phyloP scores from a whole-genome alignment of 1,140 invertebrate genomes.

The Polypedilum vanderplanki region DNA sequence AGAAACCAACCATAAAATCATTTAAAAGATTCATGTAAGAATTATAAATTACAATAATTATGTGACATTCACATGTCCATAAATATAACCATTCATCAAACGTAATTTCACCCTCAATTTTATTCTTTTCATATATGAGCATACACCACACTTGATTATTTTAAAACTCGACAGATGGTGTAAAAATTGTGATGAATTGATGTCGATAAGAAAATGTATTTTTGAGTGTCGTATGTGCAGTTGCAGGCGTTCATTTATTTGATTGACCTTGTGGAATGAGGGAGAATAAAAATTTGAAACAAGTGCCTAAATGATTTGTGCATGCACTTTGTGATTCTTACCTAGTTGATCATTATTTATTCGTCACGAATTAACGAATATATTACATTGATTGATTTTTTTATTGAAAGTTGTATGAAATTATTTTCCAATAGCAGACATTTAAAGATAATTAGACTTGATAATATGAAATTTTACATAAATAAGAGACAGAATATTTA shows the following conservation, averaged over 20 bases:
- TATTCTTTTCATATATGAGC: neutral
- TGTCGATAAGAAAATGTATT: neutral
- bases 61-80: neutral
- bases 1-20: neutral
- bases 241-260: neutral
- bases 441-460: neutral
- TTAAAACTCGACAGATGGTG: neutral
- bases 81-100: neutral
- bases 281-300: neutral
- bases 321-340: neutral
- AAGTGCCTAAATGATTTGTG: neutral
- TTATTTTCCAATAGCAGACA: neutral
- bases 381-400: neutral
- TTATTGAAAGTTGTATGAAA: neutral
- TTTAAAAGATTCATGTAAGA: neutral
- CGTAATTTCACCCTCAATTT: neutral
- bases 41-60: slow-evolving; percentile 10
- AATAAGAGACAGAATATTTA: too few relatives aligned
- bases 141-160: neutral
- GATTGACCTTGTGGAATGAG: neutral
- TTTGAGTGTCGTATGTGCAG: neutral
- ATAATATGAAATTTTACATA: too few relatives aligned
- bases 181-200: neutral
- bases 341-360: neutral
- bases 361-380: neutral